phyloP scores from a whole-genome alignment of 2,888 invertebrate species.

The Lissonota sp. region DNA sequence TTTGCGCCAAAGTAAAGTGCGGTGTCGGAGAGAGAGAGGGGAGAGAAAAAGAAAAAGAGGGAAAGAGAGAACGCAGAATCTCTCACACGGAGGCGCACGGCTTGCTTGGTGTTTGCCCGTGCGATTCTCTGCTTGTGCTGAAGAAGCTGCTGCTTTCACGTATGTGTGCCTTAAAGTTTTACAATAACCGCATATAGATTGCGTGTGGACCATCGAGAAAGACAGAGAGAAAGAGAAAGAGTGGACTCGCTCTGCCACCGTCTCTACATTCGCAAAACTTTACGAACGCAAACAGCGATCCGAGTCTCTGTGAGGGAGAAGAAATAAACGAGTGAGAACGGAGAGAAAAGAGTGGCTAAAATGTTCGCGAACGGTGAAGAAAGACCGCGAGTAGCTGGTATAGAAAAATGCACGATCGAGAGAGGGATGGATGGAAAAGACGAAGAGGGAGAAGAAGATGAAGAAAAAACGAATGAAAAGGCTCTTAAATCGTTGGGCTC shows the following conservation, averaged over 20 bases:
- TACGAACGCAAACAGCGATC: slow-evolving; percentile 69
- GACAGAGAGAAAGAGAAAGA: slow-evolving; percentile 8
- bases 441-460: slow-evolving; percentile 3
- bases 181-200: slow-evolving; percentile 27
- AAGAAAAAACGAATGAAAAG: slow-evolving; percentile 47
- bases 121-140: too few species aligned
- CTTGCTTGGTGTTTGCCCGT: too few species aligned
- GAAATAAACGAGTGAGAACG: background rate
- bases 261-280: slow-evolving; percentile 47
- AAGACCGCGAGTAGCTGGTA: slow-evolving; percentile 15
- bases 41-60: slow-evolving; percentile 53
- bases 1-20: slow-evolving; percentile 78
- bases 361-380: slow-evolving; percentile 8
- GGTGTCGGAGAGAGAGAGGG: slow-evolving; percentile 70
- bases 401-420: slow-evolving; percentile 15
- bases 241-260: slow-evolving; percentile 18
- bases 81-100: slow-evolving; percentile 34
- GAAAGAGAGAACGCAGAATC: slow-evolving; percentile 19
- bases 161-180: slow-evolving; percentile 34
- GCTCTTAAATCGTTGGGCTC: slow-evolving; percentile 75
- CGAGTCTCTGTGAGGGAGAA: slow-evolving; percentile 23
- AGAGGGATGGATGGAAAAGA: slow-evolving; percentile 22
- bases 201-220: slow-evolving; percentile 1
- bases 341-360: slow-evolving; percentile 25
- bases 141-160: slow-evolving; percentile 13